A percentile compares a stretch with the other conserved stretches of the same genome.
Evolutionary conservation across 2,113 vertebrate genomes (phyloP).

Genomic region (Bos taurus): DNA sequence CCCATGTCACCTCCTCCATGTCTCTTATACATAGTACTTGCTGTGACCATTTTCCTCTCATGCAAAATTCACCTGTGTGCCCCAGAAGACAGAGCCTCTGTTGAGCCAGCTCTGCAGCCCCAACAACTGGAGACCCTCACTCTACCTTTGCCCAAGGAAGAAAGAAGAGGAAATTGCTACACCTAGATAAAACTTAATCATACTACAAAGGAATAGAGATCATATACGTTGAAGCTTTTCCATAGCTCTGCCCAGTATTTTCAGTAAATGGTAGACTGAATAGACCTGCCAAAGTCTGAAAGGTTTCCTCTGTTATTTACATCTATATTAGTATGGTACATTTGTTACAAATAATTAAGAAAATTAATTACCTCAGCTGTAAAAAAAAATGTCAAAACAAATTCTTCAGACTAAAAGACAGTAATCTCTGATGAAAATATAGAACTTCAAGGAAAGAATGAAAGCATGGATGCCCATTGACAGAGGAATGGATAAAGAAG

Average conservation of each 20-base stretch:
- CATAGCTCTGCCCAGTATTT: not conserved
- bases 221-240: not conserved
- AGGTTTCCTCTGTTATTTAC: not conserved
- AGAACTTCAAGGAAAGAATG: not conserved
- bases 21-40: not conserved
- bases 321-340: not conserved
- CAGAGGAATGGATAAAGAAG: not conserved
- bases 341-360: not conserved
- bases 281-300: not conserved
- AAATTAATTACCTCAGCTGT: not conserved
- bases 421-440: not conserved
- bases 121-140: not conserved
- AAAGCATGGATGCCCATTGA: not conserved
- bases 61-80: not conserved
- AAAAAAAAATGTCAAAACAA: not conserved
- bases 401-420: not conserved
- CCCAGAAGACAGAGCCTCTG: not conserved
- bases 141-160: not conserved
- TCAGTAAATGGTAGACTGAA: not conserved
- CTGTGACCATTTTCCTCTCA: not conserved
- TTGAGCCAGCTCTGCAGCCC: too few species aligned
- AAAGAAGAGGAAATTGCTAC: not conserved
- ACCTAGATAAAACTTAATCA: not conserved
- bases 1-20: not conserved
- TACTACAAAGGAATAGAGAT: not conserved